Conservation (phyloP, 2,797 vertebrate species). For the Silurus lanzhouensis region DNA sequence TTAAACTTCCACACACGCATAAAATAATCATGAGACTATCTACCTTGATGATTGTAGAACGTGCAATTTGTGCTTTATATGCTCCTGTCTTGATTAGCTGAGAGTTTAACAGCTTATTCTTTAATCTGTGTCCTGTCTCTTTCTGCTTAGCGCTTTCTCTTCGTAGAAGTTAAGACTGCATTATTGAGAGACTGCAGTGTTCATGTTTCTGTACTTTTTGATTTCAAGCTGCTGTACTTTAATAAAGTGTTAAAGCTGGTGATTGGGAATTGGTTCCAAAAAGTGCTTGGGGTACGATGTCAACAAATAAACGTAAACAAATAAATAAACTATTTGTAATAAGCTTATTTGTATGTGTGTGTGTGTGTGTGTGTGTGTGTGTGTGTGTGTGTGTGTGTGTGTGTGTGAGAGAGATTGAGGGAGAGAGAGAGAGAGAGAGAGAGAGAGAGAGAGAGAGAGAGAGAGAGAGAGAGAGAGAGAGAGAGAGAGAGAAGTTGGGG, state of each 20-base stretch:
- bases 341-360: background rate
- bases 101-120: slow-evolving; percentile 51
- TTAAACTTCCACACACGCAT: slow-evolving; percentile 69
- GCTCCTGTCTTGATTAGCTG: slow-evolving; percentile 62
- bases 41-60: slow-evolving; percentile 51
- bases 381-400: no score
- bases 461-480: no score
- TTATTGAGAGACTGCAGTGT: slow-evolving; percentile 14
- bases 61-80: slow-evolving; percentile 57
- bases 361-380: no score
- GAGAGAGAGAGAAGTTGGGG: slow-evolving; percentile 57
- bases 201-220: background rate
- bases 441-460: no score
- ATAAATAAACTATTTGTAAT: background rate
- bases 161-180: background rate
- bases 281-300: background rate
- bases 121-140: slow-evolving; percentile 40
- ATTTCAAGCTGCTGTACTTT: background rate
- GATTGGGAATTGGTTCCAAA: background rate
- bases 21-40: slow-evolving; percentile 44
- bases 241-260: background rate
- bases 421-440: no score
- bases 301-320: background rate
- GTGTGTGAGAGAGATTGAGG: no score
- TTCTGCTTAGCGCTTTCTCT: slow-evolving; percentile 16